Evolutionary conservation across 2,888 invertebrate species (phyloP).

Genomic region (Thymelicus acteon): DNA sequence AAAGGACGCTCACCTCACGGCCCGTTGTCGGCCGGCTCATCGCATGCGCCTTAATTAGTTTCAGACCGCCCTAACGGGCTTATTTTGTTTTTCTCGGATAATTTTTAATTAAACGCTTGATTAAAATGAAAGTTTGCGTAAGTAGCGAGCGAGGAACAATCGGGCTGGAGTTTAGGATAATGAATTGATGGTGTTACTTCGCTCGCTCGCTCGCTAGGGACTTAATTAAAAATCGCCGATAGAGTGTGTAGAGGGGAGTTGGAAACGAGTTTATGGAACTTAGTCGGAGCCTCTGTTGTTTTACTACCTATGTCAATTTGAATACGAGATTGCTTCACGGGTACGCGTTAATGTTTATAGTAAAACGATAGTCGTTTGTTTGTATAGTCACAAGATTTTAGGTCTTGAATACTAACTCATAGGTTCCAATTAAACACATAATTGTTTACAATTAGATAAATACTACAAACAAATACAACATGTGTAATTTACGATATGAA

Average conservation of each 20-base stretch:
- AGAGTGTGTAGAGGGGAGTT: slow-evolving; percentile 83
- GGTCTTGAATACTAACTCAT: neutral
- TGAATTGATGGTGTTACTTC: slow-evolving; percentile 85
- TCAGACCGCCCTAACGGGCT: slow-evolving; percentile 83
- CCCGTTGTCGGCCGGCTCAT: slow-evolving; percentile 75
- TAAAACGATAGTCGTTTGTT: slow-evolving; percentile 44
- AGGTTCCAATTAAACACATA: neutral
- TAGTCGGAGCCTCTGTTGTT: slow-evolving; percentile 79
- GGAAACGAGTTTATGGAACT: slow-evolving; percentile 82
- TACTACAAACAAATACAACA: too few relatives aligned
- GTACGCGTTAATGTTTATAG: slow-evolving; percentile 52
- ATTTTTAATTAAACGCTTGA: slow-evolving; percentile 86
- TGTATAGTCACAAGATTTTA: slow-evolving; percentile 31
- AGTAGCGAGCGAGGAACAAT: slow-evolving; percentile 84
- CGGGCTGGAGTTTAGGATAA: slow-evolving; percentile 84
- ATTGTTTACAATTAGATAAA: too few relatives aligned
- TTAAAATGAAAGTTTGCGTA: slow-evolving; percentile 85
- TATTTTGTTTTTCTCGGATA: slow-evolving; percentile 85
- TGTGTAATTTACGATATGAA: too few relatives aligned
- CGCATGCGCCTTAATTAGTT: slow-evolving; percentile 83
- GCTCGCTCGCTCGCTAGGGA: slow-evolving; percentile 80
- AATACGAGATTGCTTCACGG: slow-evolving; percentile 77
- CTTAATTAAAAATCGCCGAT: slow-evolving; percentile 85
- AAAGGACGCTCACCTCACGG: slow-evolving; percentile 79
- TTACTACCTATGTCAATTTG: slow-evolving; percentile 81